Percentiles rank a stretch among this genome's conserved stretches.
These are phyloP conservation scores for Bathybates hornii DNA, from an alignment of 2,113 vertebrate genomes.

Conservation along the genomic window DNA sequence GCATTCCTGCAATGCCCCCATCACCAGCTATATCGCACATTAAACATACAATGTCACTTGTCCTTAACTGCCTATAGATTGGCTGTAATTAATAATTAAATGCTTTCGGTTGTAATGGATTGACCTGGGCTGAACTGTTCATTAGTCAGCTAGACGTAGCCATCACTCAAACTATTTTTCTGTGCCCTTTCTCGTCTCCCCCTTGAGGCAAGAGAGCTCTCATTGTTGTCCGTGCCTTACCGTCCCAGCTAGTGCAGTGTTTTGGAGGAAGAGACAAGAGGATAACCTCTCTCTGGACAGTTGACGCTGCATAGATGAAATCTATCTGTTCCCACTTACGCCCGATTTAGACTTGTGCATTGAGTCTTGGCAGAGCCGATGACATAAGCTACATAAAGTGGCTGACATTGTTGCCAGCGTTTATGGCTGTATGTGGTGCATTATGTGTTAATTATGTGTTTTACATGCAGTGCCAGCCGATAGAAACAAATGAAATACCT, in stretches of 20 bases:
- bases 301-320: neutral
- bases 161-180: slow-evolving; percentile 91
- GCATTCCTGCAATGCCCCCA: neutral
- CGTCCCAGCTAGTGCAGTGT: slow-evolving; percentile 57
- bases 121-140: slow-evolving; percentile 92
- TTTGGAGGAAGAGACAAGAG: slow-evolving; percentile 18
- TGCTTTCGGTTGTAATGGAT: slow-evolving; percentile 93
- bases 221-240: slow-evolving; percentile 17
- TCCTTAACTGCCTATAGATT: slow-evolving; percentile 89
- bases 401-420: neutral
- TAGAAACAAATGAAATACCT: neutral
- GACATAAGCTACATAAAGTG: neutral
- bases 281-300: neutral
- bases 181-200: slow-evolving; percentile 72
- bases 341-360: neutral
- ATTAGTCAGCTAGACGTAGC: slow-evolving; percentile 91
- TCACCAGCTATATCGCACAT: slow-evolving; percentile 68
- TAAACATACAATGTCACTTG: slow-evolving; percentile 86
- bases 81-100: slow-evolving; percentile 99
- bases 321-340: neutral
- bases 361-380: neutral
- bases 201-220: slow-evolving; percentile 28
- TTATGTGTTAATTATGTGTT: neutral
- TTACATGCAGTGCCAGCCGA: neutral
- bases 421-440: neutral